Base-by-base conservation (phyloP, 1,140 invertebrate genomes). In the Lordiphosa clarofinis region DNA sequence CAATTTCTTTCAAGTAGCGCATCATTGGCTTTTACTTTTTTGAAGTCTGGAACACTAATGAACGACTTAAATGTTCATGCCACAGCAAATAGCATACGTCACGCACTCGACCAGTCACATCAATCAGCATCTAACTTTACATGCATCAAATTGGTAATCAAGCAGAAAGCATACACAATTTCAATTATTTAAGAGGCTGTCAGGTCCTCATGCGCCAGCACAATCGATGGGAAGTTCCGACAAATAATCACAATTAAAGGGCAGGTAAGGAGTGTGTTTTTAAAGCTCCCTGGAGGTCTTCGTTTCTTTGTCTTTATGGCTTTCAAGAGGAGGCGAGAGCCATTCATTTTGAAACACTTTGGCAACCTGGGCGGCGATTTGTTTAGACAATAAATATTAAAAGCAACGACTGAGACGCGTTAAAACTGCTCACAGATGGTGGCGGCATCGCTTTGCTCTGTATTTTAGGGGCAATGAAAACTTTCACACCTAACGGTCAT, bases 351-450 rank as follows among this genome's bases (percentile, higher is more conserved):
- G 43, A 61, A 69, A 49, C 56, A 69, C 56, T 61, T 44, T 43
- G 13, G 36, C 50, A 35, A 39, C 46, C 46, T 31, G 28, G 52
- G 24, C 44, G 49, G 38, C 49, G 65, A 69, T 69, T 61, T 65
- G 48, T 49, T 69, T 61, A 69, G 66, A 69, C 64, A 69, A 69
- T 69, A 69, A 69, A 69, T 69, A 69, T 69, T 37, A 65, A 39
- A 55, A 33, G 47, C 43, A 11, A 44, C 42, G 54, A 35, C 33
- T 19, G 35, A 47, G 59, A 52, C 13, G 52, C 38, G 50, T 56
- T 56, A 49, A 48, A 64, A 65, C 48, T 46, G 15, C n/a, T 36
- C 48, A 38, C 48, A 50, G 48, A n/a, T 13, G 48, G 15, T 13
- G 48, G 36, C 36, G 48, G 19, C 52, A 42, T 53, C 56, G 63